These are phyloP conservation scores for Silurus lanzhouensis DNA, from an alignment of 2,797 vertebrate genomes.

Conservation along the genomic window DNA sequence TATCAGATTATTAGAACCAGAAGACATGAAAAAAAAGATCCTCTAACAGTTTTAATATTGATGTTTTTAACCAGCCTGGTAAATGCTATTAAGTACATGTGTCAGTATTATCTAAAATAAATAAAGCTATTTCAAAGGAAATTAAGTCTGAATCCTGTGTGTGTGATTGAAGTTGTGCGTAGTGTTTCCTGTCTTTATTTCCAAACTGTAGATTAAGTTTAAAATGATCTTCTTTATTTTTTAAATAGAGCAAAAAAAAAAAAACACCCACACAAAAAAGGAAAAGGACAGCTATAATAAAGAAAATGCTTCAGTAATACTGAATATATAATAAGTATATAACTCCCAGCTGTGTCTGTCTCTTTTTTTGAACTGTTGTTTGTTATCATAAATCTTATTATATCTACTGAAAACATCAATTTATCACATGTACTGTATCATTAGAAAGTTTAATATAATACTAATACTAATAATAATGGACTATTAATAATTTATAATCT, in stretches of 20 bases:
- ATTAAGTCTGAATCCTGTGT: slow-evolving; percentile 21
- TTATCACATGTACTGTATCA: not conserved
- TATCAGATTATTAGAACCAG: slow-evolving; percentile 70
- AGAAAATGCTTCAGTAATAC: slow-evolving; percentile 1
- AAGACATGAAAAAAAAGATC: slow-evolving; percentile 65
- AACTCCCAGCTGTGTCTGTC: slow-evolving; percentile 55
- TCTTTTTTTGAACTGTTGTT: not conserved
- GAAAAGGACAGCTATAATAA: not conserved
- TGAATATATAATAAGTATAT: slow-evolving; percentile 9
- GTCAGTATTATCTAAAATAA: slow-evolving; percentile 84
- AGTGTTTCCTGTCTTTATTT: not conserved
- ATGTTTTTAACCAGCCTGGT: slow-evolving; percentile 84
- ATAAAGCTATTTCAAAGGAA: slow-evolving; percentile 77
- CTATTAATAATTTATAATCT: not conserved
- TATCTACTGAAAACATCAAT: not conserved
- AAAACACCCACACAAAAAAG: not conserved
- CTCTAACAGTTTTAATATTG: slow-evolving; percentile 81
- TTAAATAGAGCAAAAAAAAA: slow-evolving; percentile 3
- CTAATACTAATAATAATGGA: no score
- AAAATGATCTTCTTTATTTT: not conserved
- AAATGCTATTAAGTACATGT: slow-evolving; percentile 82
- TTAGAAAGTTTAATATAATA: no score
- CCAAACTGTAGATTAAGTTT: not conserved
- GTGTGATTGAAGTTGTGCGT: not conserved
- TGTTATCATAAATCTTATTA: not conserved